phyloP scores from a whole-genome alignment of 2,888 invertebrate genomes.

The Trichacis sp. region DNA sequence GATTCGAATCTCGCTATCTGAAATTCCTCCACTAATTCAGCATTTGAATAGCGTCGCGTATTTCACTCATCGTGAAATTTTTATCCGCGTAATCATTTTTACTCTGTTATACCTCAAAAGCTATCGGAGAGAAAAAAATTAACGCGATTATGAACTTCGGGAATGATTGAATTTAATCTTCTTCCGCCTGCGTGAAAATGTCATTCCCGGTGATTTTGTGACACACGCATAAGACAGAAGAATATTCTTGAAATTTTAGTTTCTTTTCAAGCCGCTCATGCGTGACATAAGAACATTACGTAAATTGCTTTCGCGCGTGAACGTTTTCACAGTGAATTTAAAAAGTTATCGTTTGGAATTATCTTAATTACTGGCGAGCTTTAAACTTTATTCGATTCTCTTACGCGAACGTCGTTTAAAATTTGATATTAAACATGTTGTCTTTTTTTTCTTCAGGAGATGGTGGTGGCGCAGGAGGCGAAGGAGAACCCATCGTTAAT shows the following conservation, averaged over 20 bases:
- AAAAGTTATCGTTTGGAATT: too few relatives aligned
- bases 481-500: slow-evolving; percentile 75
- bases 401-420: background rate
- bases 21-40: background rate
- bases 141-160: background rate
- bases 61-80: background rate
- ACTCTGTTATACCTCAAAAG: background rate
- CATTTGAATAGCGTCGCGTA: background rate
- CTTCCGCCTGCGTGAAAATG: background rate
- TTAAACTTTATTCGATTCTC: background rate
- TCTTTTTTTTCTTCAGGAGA: slow-evolving; percentile 55
- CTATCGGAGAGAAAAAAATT: background rate
- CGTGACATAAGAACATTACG: background rate
- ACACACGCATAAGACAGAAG: background rate
- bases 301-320: background rate
- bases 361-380: background rate
- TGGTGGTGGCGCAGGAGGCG: slow-evolving; percentile 79
- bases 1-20: background rate
- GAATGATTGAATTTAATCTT: background rate
- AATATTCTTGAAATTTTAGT: background rate
- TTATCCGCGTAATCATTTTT: background rate
- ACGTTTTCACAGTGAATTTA: background rate
- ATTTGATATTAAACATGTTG: background rate
- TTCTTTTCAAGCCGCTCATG: background rate
- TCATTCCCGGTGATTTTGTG: background rate